Percentiles rank a stretch among this genome's conserved stretches.
These are phyloP conservation scores for Micrasema longulum DNA, from an alignment of 1,140 invertebrate species.

Conservation along the genomic window DNA sequence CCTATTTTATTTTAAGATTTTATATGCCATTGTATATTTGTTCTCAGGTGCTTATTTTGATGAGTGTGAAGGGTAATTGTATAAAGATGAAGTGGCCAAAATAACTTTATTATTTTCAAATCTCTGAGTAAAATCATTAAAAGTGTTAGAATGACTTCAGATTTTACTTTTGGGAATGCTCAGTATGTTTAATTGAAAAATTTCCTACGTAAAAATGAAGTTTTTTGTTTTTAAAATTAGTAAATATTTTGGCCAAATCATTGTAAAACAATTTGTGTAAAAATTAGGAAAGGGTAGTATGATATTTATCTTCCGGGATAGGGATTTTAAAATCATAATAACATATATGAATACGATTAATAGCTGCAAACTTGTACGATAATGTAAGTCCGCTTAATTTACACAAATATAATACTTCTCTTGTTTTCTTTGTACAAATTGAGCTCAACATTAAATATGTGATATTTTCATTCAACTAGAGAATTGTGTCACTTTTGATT, in stretches of 20 bases:
- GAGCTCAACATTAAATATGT: slow-evolving; percentile 69
- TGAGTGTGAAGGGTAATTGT: slow-evolving; percentile 20
- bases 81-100: slow-evolving; percentile 17
- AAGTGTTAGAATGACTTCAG: too few relatives aligned
- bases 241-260: slow-evolving; percentile 28
- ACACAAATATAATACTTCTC: too few relatives aligned
- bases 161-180: too few relatives aligned
- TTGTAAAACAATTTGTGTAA: slow-evolving; percentile 37
- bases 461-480: slow-evolving; percentile 62
- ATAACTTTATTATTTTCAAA: slow-evolving; percentile 14
- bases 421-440: slow-evolving; percentile 62
- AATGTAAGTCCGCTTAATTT: slow-evolving; percentile 10
- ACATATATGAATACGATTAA: too few relatives aligned
- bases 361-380: slow-evolving; percentile 30
- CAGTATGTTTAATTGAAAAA: too few relatives aligned
- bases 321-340: slow-evolving; percentile 37
- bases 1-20: slow-evolving; percentile 28
- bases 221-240: too few relatives aligned
- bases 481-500: slow-evolving; percentile 45
- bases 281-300: slow-evolving; percentile 28
- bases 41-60: slow-evolving; percentile 37
- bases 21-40: slow-evolving; percentile 34
- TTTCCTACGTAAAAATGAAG: too few relatives aligned
- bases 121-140: too few relatives aligned
- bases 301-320: slow-evolving; percentile 37